Evolutionary conservation across 2,797 vertebrate species (phyloP), one percentile per base, ranked within the genome.

Genomic region (Chelon labrosus): DNA sequence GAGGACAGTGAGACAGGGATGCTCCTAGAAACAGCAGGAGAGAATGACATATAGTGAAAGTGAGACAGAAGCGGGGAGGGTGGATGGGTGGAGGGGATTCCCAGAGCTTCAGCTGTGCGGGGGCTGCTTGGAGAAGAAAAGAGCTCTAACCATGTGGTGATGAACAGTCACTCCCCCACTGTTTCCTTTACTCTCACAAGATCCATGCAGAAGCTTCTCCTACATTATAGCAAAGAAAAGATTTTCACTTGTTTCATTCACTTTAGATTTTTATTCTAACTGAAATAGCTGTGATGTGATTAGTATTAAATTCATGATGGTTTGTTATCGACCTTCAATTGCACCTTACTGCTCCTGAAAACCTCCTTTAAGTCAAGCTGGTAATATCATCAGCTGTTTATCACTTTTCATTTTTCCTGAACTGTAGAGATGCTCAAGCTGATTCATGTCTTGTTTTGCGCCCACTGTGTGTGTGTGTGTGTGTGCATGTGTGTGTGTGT

Each of bases 21-120:
- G 39, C 38, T 16, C 54, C 16, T 41, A 51, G 25, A 74, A 73
- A 38, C 0, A 58, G 19, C 42, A 37, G 0, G n/a, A 11, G 57
- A 55, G 20, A 47, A 56, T 64, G 35, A n/a, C 66, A 39, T 55
- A 37, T 39, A 66, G 68, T 31, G 12, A 27, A 22, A 42, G 50
- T 42, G 70, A 56, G 59, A 55, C n/a, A 47, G 55, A 17, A 37
- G 42, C 10, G 57, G 39, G 56, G 58, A 53, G 41, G 56, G 58
- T 12, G 47, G 54, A 46, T 31, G 46, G 25, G 67, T 68, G 65
- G 61, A 37, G 76, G 78, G 79, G 47, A 56, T 84, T 82, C 70
- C 75, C 73, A 67, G 51, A 56, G 50, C 35, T 73, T n/a, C 38
- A 42, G 56, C 44, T 73, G 59, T 47, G 63, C 0, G 35, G 70